Evolutionary conservation across 2,888 invertebrate species (phyloP).

Genomic region (Tachina lurida): DNA sequence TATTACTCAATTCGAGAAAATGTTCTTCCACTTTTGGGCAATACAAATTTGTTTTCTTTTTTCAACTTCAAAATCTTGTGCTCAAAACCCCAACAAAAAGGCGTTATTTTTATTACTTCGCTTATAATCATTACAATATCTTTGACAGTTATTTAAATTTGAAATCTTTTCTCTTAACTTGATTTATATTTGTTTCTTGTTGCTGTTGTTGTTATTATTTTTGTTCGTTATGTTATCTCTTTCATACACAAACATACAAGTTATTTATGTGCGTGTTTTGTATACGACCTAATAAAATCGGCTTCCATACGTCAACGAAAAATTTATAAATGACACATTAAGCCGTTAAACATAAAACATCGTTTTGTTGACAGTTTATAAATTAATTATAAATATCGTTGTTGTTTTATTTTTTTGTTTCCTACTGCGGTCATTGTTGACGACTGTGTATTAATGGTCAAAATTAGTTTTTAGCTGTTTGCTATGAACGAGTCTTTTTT

Average conservation of each 20-base stretch:
- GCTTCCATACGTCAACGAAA: conserved; percentile 64
- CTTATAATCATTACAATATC: conserved; percentile 42
- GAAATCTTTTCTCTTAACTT: conserved; percentile 25
- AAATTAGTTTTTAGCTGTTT: conserved; percentile 34
- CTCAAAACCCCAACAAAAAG: not conserved
- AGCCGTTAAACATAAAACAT: conserved; percentile 70
- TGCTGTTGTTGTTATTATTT: not conserved
- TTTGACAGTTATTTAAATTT: conserved; percentile 50
- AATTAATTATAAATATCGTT: conserved; percentile 65
- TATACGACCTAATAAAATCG: conserved; percentile 60
- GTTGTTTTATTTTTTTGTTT: conserved; percentile 19
- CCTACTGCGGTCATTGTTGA: not conserved
- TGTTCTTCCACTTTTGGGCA: not conserved
- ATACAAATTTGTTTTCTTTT: conserved; percentile 12
- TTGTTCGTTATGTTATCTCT: conserved; percentile 11
- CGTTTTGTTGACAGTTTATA: conserved; percentile 72
- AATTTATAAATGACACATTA: conserved; percentile 70
- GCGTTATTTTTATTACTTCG: conserved; percentile 48
- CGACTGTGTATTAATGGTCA: conserved; percentile 37
- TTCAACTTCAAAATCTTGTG: not conserved
- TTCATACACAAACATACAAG: not conserved
- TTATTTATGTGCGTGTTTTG: conserved; percentile 13
- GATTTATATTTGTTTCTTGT: not conserved
- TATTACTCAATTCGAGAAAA: no score
- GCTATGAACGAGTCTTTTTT: conserved; percentile 7